Conservation (phyloP, 2,113 vertebrate genomes). For the Oxygymnocypris stewartii region DNA sequence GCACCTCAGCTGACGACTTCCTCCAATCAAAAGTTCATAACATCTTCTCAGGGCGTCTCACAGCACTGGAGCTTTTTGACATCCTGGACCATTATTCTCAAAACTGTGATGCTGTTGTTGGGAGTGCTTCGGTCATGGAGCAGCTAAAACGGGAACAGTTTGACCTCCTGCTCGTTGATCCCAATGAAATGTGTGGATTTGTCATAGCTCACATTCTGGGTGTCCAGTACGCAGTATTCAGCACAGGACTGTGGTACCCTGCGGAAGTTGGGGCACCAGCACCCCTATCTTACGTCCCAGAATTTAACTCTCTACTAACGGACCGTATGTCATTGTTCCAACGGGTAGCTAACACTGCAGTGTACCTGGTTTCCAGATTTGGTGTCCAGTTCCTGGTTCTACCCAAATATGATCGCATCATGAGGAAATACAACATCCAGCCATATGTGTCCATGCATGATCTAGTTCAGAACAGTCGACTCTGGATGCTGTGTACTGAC, state of each 20-base stretch:
- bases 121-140: conserved; percentile 81
- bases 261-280: conserved; percentile 95
- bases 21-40: conserved; percentile 95
- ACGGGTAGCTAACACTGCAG: conserved; percentile 86
- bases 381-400: conserved; percentile 91
- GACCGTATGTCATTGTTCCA: conserved; percentile 90
- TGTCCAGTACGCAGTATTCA: conserved; percentile 94
- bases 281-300: conserved; percentile 92
- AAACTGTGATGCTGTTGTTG: conserved; percentile 94
- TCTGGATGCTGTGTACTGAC: conserved; percentile 99
- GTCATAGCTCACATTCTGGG: conserved; percentile 92
- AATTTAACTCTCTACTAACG: conserved; percentile 97
- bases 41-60: conserved; percentile 94
- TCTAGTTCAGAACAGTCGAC: conserved; percentile 89
- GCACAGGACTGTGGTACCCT: conserved; percentile 97
- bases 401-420: conserved; percentile 95
- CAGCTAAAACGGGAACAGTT: conserved; percentile 86
- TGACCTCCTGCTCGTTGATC: conserved; percentile 94
- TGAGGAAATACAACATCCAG: conserved; percentile 86
- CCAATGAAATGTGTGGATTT: conserved; percentile 99
- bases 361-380: conserved; percentile 91
- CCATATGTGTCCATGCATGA: conserved; percentile 88
- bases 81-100: conserved; percentile 96
- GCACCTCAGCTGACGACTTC: conserved; percentile 90
- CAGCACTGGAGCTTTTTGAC: conserved; percentile 92